These are phyloP conservation scores for Pipra filicauda DNA, from an alignment of 2,113 vertebrate species.

Conservation along the genomic window DNA sequence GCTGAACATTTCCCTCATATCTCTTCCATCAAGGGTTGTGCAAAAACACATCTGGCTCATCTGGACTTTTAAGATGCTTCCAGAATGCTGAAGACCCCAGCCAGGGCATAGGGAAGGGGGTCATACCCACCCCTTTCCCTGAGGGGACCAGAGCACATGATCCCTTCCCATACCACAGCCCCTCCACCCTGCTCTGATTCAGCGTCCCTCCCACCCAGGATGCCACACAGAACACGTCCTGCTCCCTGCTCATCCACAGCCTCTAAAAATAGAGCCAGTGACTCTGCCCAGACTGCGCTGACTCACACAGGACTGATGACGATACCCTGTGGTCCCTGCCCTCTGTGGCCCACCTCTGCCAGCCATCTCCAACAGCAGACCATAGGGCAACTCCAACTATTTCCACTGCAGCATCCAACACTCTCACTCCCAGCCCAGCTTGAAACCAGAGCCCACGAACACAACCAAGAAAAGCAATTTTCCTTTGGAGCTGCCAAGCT, in stretches of 20 bases:
- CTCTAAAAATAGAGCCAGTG: not conserved
- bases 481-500: not conserved
- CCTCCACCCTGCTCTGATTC: not conserved
- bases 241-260: not conserved
- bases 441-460: not conserved
- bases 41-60: not conserved
- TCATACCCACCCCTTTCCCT: not conserved
- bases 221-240: not conserved
- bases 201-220: not conserved
- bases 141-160: accelerated
- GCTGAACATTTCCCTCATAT: not conserved
- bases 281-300: not conserved
- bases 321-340: not conserved
- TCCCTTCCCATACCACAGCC: not conserved
- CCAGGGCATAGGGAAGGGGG: not conserved
- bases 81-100: not conserved
- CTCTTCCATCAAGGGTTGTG: not conserved
- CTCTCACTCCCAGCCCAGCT: not conserved
- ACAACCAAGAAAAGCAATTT: conserved; percentile 4
- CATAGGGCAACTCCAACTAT: not conserved
- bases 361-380: not conserved
- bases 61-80: not conserved
- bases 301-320: not conserved
- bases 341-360: not conserved
- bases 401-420: conserved; percentile 42